phyloP scores from a whole-genome alignment of 2,113 vertebrate species.

The Gallinago jamesoni region DNA sequence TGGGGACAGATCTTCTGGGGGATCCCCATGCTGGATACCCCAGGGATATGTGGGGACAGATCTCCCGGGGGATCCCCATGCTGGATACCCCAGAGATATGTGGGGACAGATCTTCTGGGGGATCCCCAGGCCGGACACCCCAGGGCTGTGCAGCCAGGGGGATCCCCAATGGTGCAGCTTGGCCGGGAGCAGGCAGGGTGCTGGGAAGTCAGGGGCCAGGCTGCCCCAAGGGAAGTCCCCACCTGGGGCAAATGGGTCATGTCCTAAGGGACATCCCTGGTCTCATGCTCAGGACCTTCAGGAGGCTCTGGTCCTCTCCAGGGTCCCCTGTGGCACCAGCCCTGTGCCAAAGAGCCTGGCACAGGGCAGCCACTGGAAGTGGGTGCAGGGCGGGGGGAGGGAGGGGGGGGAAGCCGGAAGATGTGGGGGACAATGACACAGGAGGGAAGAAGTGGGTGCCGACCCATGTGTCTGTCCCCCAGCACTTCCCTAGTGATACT shows the following conservation, averaged over 20 bases:
- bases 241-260: accelerated
- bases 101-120: neutral
- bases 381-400: accelerated
- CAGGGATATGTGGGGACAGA: neutral
- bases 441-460: neutral
- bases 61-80: neutral
- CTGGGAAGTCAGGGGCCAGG: neutral
- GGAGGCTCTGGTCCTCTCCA: accelerated
- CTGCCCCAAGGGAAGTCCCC: neutral
- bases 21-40: neutral
- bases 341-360: neutral
- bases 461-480: accelerated
- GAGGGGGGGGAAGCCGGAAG: no score
- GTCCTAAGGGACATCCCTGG: neutral
- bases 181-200: accelerated
- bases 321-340: neutral
- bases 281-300: accelerated
- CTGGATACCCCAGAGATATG: accelerated
- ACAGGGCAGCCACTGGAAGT: accelerated
- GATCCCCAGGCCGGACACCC: neutral
- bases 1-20: no score
- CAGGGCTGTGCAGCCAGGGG: neutral
- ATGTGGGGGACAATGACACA: accelerated
- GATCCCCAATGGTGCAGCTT: neutral
- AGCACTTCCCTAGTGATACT: neutral